These are phyloP conservation scores for Lepidocolaptes lacrymiger DNA, from an alignment of 2,797 vertebrate genomes.

Conservation along the genomic window DNA sequence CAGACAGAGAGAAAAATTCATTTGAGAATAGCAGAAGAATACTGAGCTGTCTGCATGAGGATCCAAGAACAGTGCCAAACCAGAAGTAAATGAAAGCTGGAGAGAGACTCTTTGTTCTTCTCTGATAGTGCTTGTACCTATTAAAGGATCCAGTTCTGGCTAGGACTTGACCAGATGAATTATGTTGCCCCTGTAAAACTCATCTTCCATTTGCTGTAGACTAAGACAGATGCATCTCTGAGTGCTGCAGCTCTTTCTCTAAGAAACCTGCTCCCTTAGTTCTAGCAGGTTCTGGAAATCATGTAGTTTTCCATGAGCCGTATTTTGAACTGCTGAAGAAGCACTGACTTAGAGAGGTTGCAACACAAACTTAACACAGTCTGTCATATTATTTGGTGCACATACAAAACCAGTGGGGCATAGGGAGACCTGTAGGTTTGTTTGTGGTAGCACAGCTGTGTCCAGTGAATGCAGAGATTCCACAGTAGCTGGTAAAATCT, in stretches of 20 bases:
- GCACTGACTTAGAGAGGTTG: not conserved
- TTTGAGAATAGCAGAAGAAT: not conserved
- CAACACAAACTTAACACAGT: fast-evolving
- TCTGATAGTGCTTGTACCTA: not conserved
- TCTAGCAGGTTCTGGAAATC: not conserved
- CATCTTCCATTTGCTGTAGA: not conserved
- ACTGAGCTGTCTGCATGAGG: not conserved
- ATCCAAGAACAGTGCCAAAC: not conserved
- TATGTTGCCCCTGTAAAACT: not conserved
- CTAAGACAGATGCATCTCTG: not conserved
- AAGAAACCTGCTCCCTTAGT: not conserved
- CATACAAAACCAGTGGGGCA: not conserved
- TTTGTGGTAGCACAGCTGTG: not conserved
- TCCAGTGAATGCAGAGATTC: not conserved
- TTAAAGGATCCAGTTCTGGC: not conserved
- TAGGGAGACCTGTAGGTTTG: not conserved
- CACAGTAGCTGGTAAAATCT: not conserved
- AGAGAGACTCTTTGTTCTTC: not conserved
- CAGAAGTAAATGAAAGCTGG: not conserved
- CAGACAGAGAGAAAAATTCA: not conserved
- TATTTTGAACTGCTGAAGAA: not conserved
- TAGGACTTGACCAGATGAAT: not conserved
- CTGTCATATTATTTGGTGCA: not conserved
- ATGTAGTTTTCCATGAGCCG: not conserved
- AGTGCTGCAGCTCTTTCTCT: not conserved